Percentiles rank a stretch among this genome's conserved stretches.
These are phyloP conservation scores for Stegostoma tigrinum DNA, from an alignment of 2,113 vertebrate species.

Conservation along the genomic window DNA sequence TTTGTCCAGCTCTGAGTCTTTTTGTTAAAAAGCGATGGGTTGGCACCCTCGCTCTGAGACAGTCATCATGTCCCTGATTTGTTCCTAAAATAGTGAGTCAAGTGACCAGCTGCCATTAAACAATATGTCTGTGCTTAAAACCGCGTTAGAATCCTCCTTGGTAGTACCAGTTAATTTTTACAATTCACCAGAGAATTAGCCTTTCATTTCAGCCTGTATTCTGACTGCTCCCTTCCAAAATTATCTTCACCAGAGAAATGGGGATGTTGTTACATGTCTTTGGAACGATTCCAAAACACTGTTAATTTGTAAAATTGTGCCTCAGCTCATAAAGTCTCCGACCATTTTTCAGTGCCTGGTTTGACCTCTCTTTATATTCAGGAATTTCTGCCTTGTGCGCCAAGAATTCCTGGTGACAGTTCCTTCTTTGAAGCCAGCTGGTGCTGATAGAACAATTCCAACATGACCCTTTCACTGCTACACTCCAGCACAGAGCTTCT, in stretches of 20 bases:
- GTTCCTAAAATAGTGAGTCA: background rate
- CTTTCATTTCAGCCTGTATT: background rate
- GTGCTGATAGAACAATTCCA: background rate
- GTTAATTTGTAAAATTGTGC: background rate
- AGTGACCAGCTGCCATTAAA: background rate
- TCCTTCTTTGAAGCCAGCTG: background rate
- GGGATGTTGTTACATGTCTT: background rate
- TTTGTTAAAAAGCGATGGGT: background rate
- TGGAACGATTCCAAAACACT: background rate
- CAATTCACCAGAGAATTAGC: background rate
- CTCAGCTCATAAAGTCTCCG: background rate
- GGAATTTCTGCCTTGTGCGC: background rate
- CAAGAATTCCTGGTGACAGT: slow-evolving; percentile 27
- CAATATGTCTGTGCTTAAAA: background rate
- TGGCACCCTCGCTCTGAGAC: background rate
- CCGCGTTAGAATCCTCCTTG: background rate
- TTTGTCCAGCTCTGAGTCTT: background rate
- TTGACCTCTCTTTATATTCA: background rate
- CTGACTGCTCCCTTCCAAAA: background rate
- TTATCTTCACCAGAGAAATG: background rate
- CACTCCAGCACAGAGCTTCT: background rate
- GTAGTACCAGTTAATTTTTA: background rate
- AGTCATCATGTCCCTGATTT: background rate
- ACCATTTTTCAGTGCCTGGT: background rate
- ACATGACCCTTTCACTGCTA: background rate